A percentile compares a stretch with the other conserved stretches of the same genome.
phyloP scores from a whole-genome alignment of 2,888 invertebrate genomes.

The Polydrusus tereticollis region DNA sequence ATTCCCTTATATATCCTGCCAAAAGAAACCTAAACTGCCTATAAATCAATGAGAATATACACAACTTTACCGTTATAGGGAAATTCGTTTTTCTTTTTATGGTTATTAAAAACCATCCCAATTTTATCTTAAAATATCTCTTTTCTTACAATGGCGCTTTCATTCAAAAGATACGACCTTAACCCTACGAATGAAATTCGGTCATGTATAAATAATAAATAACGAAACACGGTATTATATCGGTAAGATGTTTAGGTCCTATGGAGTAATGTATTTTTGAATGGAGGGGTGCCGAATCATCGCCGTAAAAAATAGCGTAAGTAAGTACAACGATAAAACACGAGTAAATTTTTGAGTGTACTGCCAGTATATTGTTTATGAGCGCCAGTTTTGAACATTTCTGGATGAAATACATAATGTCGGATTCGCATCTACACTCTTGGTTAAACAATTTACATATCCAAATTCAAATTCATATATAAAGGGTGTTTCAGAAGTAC shows the following conservation, averaged over 20 bases:
- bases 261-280: neutral
- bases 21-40: neutral
- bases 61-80: neutral
- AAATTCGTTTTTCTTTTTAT: slow-evolving; percentile 4
- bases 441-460: too few species aligned
- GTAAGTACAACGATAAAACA: neutral
- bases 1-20: neutral
- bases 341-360: too few species aligned
- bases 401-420: too few species aligned
- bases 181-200: neutral
- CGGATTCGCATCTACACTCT: too few species aligned
- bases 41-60: neutral
- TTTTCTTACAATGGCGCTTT: neutral
- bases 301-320: neutral
- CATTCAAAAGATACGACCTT: neutral
- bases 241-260: neutral
- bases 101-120: slow-evolving; percentile 2
- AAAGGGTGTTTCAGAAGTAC: too few species aligned
- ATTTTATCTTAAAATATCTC: neutral
- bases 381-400: too few species aligned
- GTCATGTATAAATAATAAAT: slow-evolving; percentile 19
- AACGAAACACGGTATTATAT: neutral
- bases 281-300: too few species aligned
- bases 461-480: too few species aligned
- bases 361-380: too few species aligned